A percentile compares a stretch with the other conserved stretches of the same genome.
Evolutionary conservation across 1,140 invertebrate species (phyloP).

Genomic region (Camponotus pennsylvanicus): DNA sequence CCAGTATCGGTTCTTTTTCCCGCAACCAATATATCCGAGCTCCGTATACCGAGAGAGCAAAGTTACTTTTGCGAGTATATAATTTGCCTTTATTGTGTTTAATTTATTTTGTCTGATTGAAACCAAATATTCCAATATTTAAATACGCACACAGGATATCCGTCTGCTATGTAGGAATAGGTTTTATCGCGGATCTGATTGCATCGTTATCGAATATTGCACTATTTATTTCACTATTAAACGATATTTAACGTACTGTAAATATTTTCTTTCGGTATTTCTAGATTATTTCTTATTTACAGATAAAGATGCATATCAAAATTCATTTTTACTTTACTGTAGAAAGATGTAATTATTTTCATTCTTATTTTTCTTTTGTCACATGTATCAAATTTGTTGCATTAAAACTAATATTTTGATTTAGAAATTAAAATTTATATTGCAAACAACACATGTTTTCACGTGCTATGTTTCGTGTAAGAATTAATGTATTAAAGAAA

Average conservation of each 20-base stretch:
- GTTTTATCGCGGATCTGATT: slow-evolving; percentile 41
- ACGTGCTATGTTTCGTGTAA: not conserved
- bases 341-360: not conserved
- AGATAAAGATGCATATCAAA: not conserved
- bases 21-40: not conserved
- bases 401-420: not conserved
- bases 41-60: not conserved
- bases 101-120: slow-evolving; percentile 45
- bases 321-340: not conserved
- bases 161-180: not conserved
- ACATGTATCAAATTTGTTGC: not conserved
- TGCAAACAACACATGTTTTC: not conserved
- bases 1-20: not conserved
- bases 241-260: not conserved
- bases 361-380: not conserved
- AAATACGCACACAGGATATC: not conserved
- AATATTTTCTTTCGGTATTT: not conserved
- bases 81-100: slow-evolving; percentile 29
- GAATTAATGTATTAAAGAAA: not conserved
- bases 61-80: not conserved
- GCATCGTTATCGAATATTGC: slow-evolving; percentile 17
- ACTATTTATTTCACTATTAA: slow-evolving; percentile 21
- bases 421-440: not conserved
- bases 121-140: slow-evolving; percentile 46
- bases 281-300: not conserved